phyloP scores from a whole-genome alignment of 37 sponge, comb jelly and placozoan species.

The Beroe forskalii region DNA sequence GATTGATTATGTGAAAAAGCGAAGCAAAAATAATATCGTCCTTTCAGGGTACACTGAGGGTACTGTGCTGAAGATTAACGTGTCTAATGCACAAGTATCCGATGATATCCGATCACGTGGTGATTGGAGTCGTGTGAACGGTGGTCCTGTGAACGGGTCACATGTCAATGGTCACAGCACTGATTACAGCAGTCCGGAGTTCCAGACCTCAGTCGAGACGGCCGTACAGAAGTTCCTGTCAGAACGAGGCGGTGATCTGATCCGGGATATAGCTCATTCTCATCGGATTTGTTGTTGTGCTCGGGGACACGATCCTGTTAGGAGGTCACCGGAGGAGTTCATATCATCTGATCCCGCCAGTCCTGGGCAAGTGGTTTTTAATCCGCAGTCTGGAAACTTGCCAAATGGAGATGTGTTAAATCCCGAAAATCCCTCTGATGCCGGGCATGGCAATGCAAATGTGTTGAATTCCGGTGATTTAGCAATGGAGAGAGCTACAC shows the following conservation, averaged over 20 bases:
- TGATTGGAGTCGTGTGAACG: too few relatives aligned
- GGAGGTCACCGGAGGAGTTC: not conserved
- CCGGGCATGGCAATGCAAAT: not conserved
- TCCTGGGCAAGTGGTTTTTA: too few relatives aligned
- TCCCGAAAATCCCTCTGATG: too few relatives aligned
- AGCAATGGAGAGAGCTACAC: too few relatives aligned
- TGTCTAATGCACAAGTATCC: not conserved
- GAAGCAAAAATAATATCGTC: too few relatives aligned
- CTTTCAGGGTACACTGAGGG: not conserved
- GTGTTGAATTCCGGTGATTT: too few relatives aligned
- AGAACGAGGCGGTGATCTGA: not conserved
- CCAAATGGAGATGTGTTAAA: not conserved
- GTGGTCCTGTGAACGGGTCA: too few relatives aligned
- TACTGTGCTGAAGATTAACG: not conserved
- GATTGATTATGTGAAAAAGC: too few relatives aligned
- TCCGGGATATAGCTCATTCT: not conserved
- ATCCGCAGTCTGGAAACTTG: not conserved
- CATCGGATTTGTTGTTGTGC: slow-evolving; percentile 8
- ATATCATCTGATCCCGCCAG: too few relatives aligned
- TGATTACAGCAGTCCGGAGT: too few relatives aligned
- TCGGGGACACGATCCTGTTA: not conserved
- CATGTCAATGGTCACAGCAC: too few relatives aligned
- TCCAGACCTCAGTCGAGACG: not conserved
- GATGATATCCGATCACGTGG: too few relatives aligned
- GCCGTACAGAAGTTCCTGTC: not conserved